phyloP scores from a whole-genome alignment of 2,888 invertebrate species.

The Thereva unica region DNA sequence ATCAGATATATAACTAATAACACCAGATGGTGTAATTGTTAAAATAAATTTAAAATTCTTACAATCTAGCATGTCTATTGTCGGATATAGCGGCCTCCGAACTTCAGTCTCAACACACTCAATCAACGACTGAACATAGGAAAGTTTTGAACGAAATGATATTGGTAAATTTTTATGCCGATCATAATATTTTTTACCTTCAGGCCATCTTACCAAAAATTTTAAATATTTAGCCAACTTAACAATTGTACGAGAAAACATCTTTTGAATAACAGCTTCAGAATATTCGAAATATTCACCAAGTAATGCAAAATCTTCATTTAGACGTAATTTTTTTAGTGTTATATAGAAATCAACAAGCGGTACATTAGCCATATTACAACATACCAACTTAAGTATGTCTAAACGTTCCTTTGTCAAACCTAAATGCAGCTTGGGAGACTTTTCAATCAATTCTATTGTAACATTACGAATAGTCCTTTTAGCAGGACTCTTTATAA shows the following conservation, averaged over 20 bases:
- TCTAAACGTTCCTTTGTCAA: slow-evolving; percentile 48
- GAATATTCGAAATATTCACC: slow-evolving; percentile 53
- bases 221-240: slow-evolving; percentile 53
- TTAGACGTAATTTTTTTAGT: slow-evolving; percentile 53
- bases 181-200: slow-evolving; percentile 54
- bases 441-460: slow-evolving; percentile 52
- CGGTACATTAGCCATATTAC: slow-evolving; percentile 50
- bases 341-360: slow-evolving; percentile 54
- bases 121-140: slow-evolving; percentile 55
- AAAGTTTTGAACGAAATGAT: slow-evolving; percentile 52
- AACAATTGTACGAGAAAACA: slow-evolving; percentile 50
- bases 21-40: slow-evolving; percentile 54
- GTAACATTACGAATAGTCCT: slow-evolving; percentile 53
- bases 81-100: slow-evolving; percentile 47
- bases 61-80: slow-evolving; percentile 49
- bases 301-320: slow-evolving; percentile 53
- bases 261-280: slow-evolving; percentile 51
- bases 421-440: slow-evolving; percentile 51
- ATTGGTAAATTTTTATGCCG: slow-evolving; percentile 55
- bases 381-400: slow-evolving; percentile 52
- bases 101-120: slow-evolving; percentile 57
- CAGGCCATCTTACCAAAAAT: slow-evolving; percentile 54
- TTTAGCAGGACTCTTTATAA: slow-evolving; percentile 51
- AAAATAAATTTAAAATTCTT: slow-evolving; percentile 55
- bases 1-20: slow-evolving; percentile 55